Evolutionary conservation across 1,140 invertebrate species (phyloP).

Genomic region (Drosophila neocordata): DNA sequence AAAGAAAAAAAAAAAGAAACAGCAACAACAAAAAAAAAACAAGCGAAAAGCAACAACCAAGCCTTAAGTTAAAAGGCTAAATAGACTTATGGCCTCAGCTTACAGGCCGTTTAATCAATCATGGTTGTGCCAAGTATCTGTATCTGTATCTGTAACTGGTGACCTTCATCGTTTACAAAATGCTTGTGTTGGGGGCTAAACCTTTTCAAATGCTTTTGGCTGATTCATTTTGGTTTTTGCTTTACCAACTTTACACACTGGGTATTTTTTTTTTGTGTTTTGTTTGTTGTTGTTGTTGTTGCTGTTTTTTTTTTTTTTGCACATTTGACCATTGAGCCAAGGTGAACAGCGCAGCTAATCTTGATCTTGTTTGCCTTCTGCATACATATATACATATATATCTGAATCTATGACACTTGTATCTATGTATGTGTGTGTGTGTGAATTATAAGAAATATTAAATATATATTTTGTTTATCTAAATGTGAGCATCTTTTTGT

Average conservation of each 20-base stretch:
- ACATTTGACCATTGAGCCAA: slow-evolving; percentile 80
- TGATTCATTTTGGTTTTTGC: slow-evolving; percentile 62
- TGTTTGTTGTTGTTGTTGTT: slow-evolving; percentile 3
- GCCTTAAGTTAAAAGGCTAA: slow-evolving; percentile 56
- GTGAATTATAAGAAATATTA: slow-evolving; percentile 44
- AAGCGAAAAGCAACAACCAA: slow-evolving; percentile 25
- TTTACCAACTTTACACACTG: slow-evolving; percentile 54
- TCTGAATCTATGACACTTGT: slow-evolving; percentile 14
- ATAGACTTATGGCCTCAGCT: slow-evolving; percentile 57
- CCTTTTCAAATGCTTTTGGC: slow-evolving; percentile 64
- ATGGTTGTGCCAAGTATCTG: slow-evolving; percentile 50
- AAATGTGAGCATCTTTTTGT: slow-evolving; percentile 52
- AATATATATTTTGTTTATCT: slow-evolving; percentile 55
- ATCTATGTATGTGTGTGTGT: slow-evolving; percentile 9
- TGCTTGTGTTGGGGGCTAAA: slow-evolving; percentile 53
- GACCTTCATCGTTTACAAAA: slow-evolving; percentile 78
- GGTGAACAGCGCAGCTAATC: slow-evolving; percentile 73
- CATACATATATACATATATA: slow-evolving; percentile 39
- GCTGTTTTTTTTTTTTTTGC: slow-evolving; percentile 51
- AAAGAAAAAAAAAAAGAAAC: background rate
- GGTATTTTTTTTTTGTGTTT: slow-evolving; percentile 1
- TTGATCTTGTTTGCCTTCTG: slow-evolving; percentile 79
- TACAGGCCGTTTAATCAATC: slow-evolving; percentile 70
- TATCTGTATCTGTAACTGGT: slow-evolving; percentile 63
- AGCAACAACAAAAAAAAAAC: background rate